Conservation (phyloP, 2,113 vertebrate genomes). For the Zosterops lateralis region DNA sequence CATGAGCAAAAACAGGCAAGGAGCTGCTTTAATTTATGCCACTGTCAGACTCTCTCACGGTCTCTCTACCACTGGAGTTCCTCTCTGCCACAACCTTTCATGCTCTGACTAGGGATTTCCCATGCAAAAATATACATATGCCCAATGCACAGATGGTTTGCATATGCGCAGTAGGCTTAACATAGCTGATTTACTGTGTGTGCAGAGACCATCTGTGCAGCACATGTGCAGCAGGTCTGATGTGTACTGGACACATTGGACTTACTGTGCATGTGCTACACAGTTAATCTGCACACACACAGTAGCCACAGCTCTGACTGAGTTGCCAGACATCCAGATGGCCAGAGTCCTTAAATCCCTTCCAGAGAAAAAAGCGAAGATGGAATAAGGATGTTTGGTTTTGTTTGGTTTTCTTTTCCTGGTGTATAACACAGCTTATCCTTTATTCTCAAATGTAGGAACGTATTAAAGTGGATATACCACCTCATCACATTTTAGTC, state of each 20-base stretch:
- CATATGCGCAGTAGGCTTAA: slow-evolving; percentile 62
- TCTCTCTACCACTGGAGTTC: slow-evolving; percentile 49
- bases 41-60: slow-evolving; percentile 34
- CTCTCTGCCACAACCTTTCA: slow-evolving; percentile 50
- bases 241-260: slow-evolving; percentile 68
- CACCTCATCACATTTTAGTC: neutral
- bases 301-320: slow-evolving; percentile 70
- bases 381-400: slow-evolving; percentile 10
- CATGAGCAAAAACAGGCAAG: slow-evolving; percentile 3
- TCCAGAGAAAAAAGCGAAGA: slow-evolving; percentile 46
- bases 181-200: slow-evolving; percentile 63
- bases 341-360: slow-evolving; percentile 64
- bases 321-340: slow-evolving; percentile 70
- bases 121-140: slow-evolving; percentile 38
- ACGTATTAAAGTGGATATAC: neutral
- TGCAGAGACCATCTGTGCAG: slow-evolving; percentile 65
- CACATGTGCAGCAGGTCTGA: slow-evolving; percentile 70
- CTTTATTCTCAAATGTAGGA: neutral
- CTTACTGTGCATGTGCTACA: slow-evolving; percentile 70
- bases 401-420: neutral
- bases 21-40: slow-evolving; percentile 44
- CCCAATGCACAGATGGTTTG: slow-evolving; percentile 66
- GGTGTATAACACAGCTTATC: neutral
- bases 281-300: slow-evolving; percentile 67
- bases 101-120: slow-evolving; percentile 50